Evolutionary conservation across 2,888 invertebrate species (phyloP).

Genomic region (Hyles lineata): DNA sequence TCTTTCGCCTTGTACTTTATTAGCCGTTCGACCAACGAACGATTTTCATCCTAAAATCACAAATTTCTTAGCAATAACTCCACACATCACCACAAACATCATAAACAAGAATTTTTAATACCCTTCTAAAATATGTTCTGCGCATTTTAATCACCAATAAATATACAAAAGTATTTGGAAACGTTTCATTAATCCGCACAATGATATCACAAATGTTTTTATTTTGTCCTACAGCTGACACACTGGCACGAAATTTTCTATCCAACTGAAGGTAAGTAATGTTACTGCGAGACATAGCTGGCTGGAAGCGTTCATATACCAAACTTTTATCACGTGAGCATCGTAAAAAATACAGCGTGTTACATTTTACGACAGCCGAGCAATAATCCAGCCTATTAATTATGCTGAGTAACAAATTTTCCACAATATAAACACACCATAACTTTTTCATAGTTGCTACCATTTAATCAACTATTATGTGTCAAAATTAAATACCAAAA

Average conservation of each 20-base stretch:
- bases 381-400: slow-evolving; percentile 40
- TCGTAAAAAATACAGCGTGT: slow-evolving; percentile 73
- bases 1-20: slow-evolving; percentile 97
- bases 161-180: slow-evolving; percentile 11
- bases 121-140: slow-evolving; percentile 48
- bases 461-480: not conserved
- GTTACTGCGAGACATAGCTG: slow-evolving; percentile 58
- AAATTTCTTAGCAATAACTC: slow-evolving; percentile 31
- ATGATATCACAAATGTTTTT: slow-evolving; percentile 39
- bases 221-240: slow-evolving; percentile 44
- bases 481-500: not conserved
- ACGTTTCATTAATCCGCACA: slow-evolving; percentile 27
- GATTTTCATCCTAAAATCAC: slow-evolving; percentile 92
- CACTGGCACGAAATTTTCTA: slow-evolving; percentile 56
- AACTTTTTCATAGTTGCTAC: not conserved
- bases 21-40: slow-evolving; percentile 92
- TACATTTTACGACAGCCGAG: slow-evolving; percentile 50
- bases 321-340: slow-evolving; percentile 67
- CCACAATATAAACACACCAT: not conserved
- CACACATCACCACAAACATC: not conserved
- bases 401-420: slow-evolving; percentile 38
- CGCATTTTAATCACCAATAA: slow-evolving; percentile 44
- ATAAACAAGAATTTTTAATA: slow-evolving; percentile 32
- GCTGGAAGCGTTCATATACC: slow-evolving; percentile 67
- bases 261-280: slow-evolving; percentile 64